A percentile compares a stretch with the other conserved stretches of the same genome.
Evolutionary conservation across 23 tunicate genomes (phyloP).

Genomic region (Phallusia fumigata): DNA sequence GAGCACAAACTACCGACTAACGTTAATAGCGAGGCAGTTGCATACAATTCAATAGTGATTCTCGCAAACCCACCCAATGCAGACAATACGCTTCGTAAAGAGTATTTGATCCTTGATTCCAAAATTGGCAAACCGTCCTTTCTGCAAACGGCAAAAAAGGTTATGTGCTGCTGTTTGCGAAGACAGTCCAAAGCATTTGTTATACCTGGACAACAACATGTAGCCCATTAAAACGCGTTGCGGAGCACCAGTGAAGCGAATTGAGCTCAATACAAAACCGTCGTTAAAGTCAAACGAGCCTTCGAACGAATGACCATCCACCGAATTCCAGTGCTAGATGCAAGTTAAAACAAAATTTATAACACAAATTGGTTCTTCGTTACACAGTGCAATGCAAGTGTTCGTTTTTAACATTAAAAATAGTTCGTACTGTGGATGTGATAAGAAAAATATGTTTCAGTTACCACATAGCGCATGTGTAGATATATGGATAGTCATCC

Average conservation of each 20-base stretch:
- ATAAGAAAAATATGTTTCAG: too few species aligned
- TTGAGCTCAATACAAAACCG: not conserved
- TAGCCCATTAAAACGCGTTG: not conserved
- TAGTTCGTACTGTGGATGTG: too few species aligned
- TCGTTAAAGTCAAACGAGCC: not conserved
- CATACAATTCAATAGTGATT: too few species aligned
- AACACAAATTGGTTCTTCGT: not conserved
- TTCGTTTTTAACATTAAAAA: not conserved
- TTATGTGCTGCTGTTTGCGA: too few species aligned
- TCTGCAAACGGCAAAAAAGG: not conserved
- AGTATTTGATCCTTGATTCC: not conserved
- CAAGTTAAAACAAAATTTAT: not conserved
- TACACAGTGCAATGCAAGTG: not conserved
- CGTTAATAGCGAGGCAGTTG: too few species aligned
- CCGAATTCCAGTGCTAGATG: not conserved
- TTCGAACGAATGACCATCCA: not conserved
- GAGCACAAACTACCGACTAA: too few species aligned
- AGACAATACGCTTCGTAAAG: not conserved
- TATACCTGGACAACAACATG: conserved; percentile 1
- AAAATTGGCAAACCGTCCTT: not conserved
- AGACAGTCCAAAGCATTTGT: not conserved
- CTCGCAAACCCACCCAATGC: not conserved
- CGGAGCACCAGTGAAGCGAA: not conserved
- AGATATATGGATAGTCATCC: too few species aligned
- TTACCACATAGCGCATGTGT: too few species aligned